Base-by-base conservation (phyloP, 2,888 invertebrate species). In the Poecilus cupreus region DNA sequence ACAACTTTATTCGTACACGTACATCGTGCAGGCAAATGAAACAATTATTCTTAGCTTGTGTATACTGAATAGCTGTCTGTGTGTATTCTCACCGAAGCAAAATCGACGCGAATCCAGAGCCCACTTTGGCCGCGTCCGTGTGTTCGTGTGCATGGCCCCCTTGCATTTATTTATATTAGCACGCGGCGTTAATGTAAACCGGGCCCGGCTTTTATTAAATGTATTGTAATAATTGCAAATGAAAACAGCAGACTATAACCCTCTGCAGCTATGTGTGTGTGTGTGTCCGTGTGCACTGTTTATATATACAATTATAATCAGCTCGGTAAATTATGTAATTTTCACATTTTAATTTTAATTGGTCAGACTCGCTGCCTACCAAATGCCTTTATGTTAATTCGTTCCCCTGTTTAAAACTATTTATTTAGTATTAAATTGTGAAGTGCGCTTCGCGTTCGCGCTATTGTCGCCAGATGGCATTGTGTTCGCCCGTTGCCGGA, bases 371-470 rank as follows among this genome's bases (percentile, higher is more conserved):
- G 54, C 77, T 54, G 72, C 80, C 70, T 70, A 70, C 79, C 46
- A 79, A 79, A 83, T 83, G 83, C 83, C 83, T 84, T 84, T 85
- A 85, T 85, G 85, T 84, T 85, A 85, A 85, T 85, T 85, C 83
- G 83, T 79, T 82, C 83, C 82, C 83, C 84, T 85, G 85, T 85
- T 85, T 85, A 85, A 80, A 80, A 80, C 80, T 80, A 80, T 80
- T 85, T 85, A 85, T 85, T 85, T 85, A 83, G 85, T 84, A 84
- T 85, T 85, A 85, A 85, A 85, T 85, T 85, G 84, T 83, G 82
- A 85, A 84, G 84, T 84, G 82, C 83, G 83, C 32, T 83, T 78
- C 74, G 80, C 82, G 80, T 82, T 68, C 49, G 43, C 60, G n/a
- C 77, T 16, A 78, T 64, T 78, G 60, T 78, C 77, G 77, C 77